Evolutionary conservation across 2,888 invertebrate genomes (phyloP).

Genomic region (Amphipoea oculea): DNA sequence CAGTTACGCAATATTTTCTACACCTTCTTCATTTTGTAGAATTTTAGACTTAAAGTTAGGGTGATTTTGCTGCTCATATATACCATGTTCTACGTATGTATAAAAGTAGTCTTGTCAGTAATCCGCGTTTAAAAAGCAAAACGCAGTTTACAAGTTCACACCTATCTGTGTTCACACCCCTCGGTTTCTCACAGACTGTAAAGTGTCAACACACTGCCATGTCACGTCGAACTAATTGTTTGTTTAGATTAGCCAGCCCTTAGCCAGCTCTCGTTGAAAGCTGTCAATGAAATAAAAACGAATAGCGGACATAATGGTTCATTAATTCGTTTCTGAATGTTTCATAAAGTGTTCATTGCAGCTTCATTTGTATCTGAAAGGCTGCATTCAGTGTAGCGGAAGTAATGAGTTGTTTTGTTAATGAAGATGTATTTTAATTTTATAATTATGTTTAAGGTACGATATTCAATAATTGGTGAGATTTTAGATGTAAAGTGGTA

Average conservation of each 20-base stretch:
- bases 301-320: slow-evolving; percentile 26
- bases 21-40: background rate
- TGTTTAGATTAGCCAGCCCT: slow-evolving; percentile 52
- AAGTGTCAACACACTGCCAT: slow-evolving; percentile 55
- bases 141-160: slow-evolving; percentile 32
- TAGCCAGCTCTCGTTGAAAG: slow-evolving; percentile 26
- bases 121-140: slow-evolving; percentile 30
- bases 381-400: slow-evolving; percentile 14
- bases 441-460: background rate
- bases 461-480: no score
- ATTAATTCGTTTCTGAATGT: slow-evolving; percentile 43
- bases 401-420: slow-evolving; percentile 37
- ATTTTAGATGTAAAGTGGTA: background rate
- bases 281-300: slow-evolving; percentile 49
- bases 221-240: slow-evolving; percentile 49
- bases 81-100: background rate
- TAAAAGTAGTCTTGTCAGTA: background rate
- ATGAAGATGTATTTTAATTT: slow-evolving; percentile 10
- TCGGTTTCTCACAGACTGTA: slow-evolving; percentile 53
- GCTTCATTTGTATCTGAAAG: slow-evolving; percentile 45
- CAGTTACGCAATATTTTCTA: background rate
- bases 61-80: background rate
- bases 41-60: background rate
- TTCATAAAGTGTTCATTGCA: slow-evolving; percentile 41
- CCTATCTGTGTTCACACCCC: slow-evolving; percentile 57